These are phyloP conservation scores for Drosophila bocki DNA, from an alignment of 1,140 invertebrate genomes.

Conservation along the genomic window DNA sequence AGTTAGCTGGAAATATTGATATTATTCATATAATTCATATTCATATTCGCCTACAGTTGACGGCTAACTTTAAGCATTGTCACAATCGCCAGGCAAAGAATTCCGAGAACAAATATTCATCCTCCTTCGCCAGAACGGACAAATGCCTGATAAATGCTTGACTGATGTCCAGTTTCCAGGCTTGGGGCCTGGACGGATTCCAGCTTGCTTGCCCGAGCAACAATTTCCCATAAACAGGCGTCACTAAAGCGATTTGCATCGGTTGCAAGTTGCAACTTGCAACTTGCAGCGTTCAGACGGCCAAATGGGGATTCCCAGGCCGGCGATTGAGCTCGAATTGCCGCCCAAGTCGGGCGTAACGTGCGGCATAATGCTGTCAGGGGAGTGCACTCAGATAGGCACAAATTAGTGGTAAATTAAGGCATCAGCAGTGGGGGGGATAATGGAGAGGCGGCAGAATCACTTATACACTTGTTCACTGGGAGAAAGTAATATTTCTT, in stretches of 20 bases:
- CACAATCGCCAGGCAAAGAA: neutral
- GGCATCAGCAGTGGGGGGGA: slow-evolving; percentile 45
- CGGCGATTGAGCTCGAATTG: slow-evolving; percentile 9
- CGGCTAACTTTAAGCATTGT: neutral
- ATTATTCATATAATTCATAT: neutral
- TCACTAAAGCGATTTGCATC: slow-evolving; percentile 73
- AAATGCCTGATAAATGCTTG: slow-evolving; percentile 42
- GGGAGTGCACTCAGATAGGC: slow-evolving; percentile 54
- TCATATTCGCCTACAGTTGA: neutral
- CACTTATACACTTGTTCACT: slow-evolving; percentile 17
- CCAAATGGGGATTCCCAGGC: slow-evolving; percentile 16
- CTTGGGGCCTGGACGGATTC: neutral
- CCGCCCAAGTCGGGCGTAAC: slow-evolving; percentile 46
- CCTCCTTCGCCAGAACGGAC: neutral
- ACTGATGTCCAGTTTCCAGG: slow-evolving; percentile 22
- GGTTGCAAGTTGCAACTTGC: slow-evolving; percentile 9
- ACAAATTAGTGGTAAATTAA: slow-evolving; percentile 81
- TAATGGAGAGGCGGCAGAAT: neutral
- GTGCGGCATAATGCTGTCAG: slow-evolving; percentile 35
- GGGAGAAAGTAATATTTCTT: neutral
- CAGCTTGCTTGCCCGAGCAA: slow-evolving; percentile 22
- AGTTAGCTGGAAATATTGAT: too few relatives aligned
- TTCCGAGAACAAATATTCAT: slow-evolving; percentile 19
- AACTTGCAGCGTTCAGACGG: neutral
- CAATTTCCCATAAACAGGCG: slow-evolving; percentile 75